A percentile compares a stretch with the other conserved stretches of the same genome.
These are phyloP conservation scores for Beroe forskalii DNA, from an alignment of 37 sponge, comb jelly and placozoan species.

Conservation along the genomic window DNA sequence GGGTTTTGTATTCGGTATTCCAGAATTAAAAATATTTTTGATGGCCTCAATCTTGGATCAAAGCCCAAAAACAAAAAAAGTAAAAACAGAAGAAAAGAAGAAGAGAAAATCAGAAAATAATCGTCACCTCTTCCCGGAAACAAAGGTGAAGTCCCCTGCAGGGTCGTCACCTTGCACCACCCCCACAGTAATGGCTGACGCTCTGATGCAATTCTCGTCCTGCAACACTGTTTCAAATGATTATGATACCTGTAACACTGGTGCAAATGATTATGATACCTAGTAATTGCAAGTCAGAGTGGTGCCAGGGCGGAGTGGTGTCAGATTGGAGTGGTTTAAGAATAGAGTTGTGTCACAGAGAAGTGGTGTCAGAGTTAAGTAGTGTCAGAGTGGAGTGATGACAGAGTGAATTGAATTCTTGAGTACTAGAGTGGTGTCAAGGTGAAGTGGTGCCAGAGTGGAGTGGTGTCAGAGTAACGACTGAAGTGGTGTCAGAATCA, in stretches of 20 bases:
- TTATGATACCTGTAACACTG: no score
- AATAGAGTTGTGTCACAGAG: background rate
- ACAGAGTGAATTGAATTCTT: background rate
- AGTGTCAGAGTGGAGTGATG: background rate
- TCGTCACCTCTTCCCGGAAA: slow-evolving; percentile 17
- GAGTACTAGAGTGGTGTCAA: no score
- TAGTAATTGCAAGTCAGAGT: no score
- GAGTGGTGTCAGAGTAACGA: no score
- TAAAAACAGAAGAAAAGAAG: no score
- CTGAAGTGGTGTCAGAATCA: no score
- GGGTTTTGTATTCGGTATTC: background rate
- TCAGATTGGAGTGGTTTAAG: background rate
- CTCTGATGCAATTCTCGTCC: background rate
- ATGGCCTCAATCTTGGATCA: no score
- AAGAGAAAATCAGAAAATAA: no score
- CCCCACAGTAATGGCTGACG: slow-evolving; percentile 16
- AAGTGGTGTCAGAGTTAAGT: background rate
- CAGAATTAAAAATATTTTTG: background rate
- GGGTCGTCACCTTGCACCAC: background rate
- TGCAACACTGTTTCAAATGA: no score
- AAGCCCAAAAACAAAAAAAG: no score
- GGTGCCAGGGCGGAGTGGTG: background rate
- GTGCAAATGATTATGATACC: no score
- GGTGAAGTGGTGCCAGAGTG: no score
- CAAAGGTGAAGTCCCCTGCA: background rate